Conservation (phyloP, 2,888 invertebrate species). For the Leptinotarsa juncta region DNA sequence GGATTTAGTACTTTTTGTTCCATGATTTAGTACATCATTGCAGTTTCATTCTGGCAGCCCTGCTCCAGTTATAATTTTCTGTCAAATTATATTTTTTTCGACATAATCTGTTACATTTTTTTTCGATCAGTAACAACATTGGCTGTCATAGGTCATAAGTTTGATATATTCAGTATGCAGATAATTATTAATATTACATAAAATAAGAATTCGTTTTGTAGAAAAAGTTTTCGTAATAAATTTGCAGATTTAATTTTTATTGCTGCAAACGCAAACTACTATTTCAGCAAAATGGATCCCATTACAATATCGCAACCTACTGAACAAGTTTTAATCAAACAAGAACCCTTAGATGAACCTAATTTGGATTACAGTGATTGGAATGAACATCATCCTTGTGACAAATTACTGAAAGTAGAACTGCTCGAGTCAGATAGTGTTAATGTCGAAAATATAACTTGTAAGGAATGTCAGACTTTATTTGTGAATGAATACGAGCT, state of each 20-base stretch:
- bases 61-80: too few relatives aligned
- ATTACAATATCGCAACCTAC: background rate
- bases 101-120: too few relatives aligned
- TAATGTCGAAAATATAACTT: slow-evolving; percentile 28
- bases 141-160: too few relatives aligned
- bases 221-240: too few relatives aligned
- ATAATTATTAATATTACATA: too few relatives aligned
- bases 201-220: too few relatives aligned
- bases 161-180: too few relatives aligned
- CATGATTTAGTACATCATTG: too few relatives aligned
- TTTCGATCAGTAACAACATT: too few relatives aligned
- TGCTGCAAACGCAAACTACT: background rate
- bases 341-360: slow-evolving; percentile 32
- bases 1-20: too few relatives aligned
- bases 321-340: slow-evolving; percentile 13
- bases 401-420: slow-evolving; percentile 39
- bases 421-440: slow-evolving; percentile 35
- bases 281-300: background rate
- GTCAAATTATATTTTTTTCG: too few relatives aligned
- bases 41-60: too few relatives aligned
- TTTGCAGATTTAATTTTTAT: background rate
- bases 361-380: slow-evolving; percentile 32
- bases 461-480: slow-evolving; percentile 40
- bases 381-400: slow-evolving; percentile 33
- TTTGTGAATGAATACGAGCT: slow-evolving; percentile 44